Base-by-base conservation (phyloP, 2,113 vertebrate species). In the Strix aluco region DNA sequence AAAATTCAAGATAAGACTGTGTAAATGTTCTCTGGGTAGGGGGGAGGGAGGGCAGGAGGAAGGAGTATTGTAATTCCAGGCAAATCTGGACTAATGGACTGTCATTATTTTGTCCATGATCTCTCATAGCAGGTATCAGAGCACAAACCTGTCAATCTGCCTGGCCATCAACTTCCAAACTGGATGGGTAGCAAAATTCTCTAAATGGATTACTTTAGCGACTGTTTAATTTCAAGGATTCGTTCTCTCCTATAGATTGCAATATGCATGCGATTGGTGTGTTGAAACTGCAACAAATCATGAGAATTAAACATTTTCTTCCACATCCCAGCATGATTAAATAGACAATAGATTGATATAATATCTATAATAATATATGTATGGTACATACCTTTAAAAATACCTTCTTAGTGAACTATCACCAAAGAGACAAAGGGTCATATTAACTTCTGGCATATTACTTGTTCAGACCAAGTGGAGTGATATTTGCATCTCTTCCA, bases 401-500 rank as follows among this genome's bases (percentile, higher is more conserved):
- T 15, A 29, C 54, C 74, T 82, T 66, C 17, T 30, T 62, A 27
- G 51, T 81, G n/a, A 92, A 46, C 46, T 57, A 77, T 47, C 49
- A 88, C 36, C 2, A 3, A 22, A 85, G 54, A 95, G 27, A 90
- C n/a, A 83, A 92, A 88, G 59, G 8, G 22, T 57, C 29, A 5
- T 70, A 66, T 67, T 80, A 82, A 74, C 69, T 94, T 94, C 63
- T 72, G 77, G 34, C 51, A 65, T 72, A 58, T 15, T 62, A 34
- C 40, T 88, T 81, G 30, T 83, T 93, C 62, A 72, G 40, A 88
- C 23, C 20, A 74, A 40, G 72, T 42, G 65, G 19, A 83, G 40
- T 58, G 61, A 75, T 63, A 86, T 89, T 81, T 91, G 72, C 83
- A 96, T 81, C 44, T 81, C 82, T 91, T 88, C 61, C 34, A 70